Conservation (phyloP, 2,113 vertebrate species). For the Corythornis cristatus region DNA sequence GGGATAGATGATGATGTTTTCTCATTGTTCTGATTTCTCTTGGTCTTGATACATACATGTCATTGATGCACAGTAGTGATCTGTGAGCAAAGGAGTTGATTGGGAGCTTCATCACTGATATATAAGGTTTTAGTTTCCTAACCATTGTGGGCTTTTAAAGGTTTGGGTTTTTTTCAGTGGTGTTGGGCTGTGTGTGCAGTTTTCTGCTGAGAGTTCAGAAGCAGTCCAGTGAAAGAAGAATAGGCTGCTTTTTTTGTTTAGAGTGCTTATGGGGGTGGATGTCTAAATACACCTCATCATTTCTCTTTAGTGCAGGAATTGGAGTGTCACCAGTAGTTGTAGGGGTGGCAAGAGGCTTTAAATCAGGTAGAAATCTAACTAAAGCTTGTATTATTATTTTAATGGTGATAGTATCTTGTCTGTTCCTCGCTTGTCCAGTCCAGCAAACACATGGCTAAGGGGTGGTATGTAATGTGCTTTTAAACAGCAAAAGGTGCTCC, state of each 20-base stretch:
- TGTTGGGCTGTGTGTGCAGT: not conserved
- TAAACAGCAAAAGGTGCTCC: not conserved
- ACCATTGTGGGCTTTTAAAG: not conserved
- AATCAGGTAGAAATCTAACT: not conserved
- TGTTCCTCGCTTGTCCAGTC: not conserved
- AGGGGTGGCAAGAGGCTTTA: not conserved
- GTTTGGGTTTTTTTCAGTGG: not conserved
- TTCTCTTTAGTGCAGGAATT: not conserved
- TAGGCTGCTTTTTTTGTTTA: not conserved
- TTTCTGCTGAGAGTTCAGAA: not conserved
- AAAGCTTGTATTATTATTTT: not conserved
- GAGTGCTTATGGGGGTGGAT: not conserved
- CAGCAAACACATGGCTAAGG: not conserved
- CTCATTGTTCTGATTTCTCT: not conserved
- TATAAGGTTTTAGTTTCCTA: not conserved
- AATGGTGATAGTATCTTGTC: not conserved
- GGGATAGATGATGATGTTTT: not conserved
- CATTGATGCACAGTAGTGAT: conserved; percentile 18
- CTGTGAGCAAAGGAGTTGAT: not conserved
- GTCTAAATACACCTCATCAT: not conserved
- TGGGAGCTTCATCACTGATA: not conserved
- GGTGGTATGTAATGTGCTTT: not conserved
- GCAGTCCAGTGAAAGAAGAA: not conserved
- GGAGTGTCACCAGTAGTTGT: not conserved
- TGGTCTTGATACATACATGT: conserved; percentile 46